Base-by-base conservation (phyloP, 2,113 vertebrate genomes). In the Pedionomus torquatus region DNA sequence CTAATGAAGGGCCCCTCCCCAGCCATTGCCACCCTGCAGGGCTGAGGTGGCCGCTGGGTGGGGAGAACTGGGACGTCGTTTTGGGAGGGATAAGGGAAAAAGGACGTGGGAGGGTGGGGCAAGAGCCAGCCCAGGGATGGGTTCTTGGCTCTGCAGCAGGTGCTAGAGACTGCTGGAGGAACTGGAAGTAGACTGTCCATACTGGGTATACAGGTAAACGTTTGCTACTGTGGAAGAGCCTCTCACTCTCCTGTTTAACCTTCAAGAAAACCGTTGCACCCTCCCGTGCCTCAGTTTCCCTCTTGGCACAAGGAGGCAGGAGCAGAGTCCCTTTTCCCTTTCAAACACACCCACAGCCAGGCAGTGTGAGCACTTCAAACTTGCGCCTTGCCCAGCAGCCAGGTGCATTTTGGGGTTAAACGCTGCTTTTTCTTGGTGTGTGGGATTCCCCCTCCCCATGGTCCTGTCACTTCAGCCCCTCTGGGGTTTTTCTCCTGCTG, bases 321-420 rank as follows among this genome's bases (percentile, higher is more conserved):
- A 78, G 70, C 54, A 26, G 84, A 52, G 10, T 37, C 24, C 54
- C 68, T 14, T 81, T 58, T 61, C 66, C 3, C 4, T 11, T 30
- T 28, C 49, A 31, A 72, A 46, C 16, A 1, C 28, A 7, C 1
- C 0, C 49, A 14, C 46, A 10, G 24, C 48, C 0, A 1, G 51
- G 57, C 37, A 79, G 70, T 28, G 3, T 1, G 2, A 57, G 52
- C 0, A 0, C 44, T 63, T 48, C 24, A 14, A 43, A 6, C 44
- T 23, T 5, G 18, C 14, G 5, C 37, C 85, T 71, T 58, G 33
- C 77, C 51, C 68, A 17, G 83, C 30, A 58, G 35, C 79, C 79
- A 52, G 60, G 28, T 54, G 43, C 7, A 3, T 25, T 81, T 65
- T 30, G 37, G 82, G 51, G 12, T 79, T 28, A 58, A 95, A 78